A percentile compares a stretch with the other conserved stretches of the same genome.
Conservation (phyloP, 2,797 vertebrate genomes). For the Rhodeus uyekii region DNA sequence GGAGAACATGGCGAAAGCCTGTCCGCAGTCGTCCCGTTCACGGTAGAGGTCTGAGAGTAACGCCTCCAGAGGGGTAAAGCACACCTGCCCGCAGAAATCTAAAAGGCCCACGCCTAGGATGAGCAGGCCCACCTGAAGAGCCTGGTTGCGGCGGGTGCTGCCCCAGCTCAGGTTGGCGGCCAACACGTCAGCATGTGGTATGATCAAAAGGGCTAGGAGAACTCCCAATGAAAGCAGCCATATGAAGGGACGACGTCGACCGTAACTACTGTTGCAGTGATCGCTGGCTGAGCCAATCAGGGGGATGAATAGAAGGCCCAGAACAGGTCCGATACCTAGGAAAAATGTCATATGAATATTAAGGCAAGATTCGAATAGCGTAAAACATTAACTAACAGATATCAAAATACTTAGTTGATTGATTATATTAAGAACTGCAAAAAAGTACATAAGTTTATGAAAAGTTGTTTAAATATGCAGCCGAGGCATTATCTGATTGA, state of each 20-base stretch:
- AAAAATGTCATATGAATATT: background rate
- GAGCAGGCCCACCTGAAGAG: slow-evolving; percentile 76
- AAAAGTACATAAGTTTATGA: no score
- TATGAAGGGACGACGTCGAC: slow-evolving; percentile 81
- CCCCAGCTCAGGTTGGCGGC: slow-evolving; percentile 72
- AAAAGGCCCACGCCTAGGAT: slow-evolving; percentile 81
- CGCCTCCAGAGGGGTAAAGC: slow-evolving; percentile 81
- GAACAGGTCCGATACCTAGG: slow-evolving; percentile 80
- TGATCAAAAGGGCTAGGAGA: slow-evolving; percentile 78
- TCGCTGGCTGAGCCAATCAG: slow-evolving; percentile 85
- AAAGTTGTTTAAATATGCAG: background rate
- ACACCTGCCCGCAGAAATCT: slow-evolving; percentile 82
- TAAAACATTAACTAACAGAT: background rate
- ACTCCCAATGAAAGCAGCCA: slow-evolving; percentile 81
- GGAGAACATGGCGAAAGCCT: slow-evolving; percentile 82
- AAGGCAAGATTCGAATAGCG: background rate
- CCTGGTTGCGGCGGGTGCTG: slow-evolving; percentile 68
- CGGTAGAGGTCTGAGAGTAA: slow-evolving; percentile 79
- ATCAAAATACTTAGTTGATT: background rate
- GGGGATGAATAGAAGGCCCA: slow-evolving; percentile 81
- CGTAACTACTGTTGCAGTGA: slow-evolving; percentile 79
- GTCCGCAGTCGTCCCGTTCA: slow-evolving; percentile 75
- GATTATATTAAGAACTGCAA: no score
- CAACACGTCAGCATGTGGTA: slow-evolving; percentile 77
- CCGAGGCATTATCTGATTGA: background rate